phyloP scores from a whole-genome alignment of 1,140 invertebrate species.

The Chlorops oryzae region DNA sequence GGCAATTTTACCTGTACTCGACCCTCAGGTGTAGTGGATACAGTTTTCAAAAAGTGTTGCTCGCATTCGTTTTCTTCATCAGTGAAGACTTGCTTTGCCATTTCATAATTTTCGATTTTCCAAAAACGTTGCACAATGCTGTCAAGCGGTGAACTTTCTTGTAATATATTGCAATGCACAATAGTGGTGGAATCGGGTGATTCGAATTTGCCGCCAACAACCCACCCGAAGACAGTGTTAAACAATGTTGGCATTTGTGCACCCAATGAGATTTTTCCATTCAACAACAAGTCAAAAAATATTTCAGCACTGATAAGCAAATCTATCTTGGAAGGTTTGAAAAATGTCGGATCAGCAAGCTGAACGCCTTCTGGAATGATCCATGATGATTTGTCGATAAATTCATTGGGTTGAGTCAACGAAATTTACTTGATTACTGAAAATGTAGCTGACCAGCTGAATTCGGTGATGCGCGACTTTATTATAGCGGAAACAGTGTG shows the following conservation, averaged over 20 bases:
- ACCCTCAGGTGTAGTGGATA: too few species aligned
- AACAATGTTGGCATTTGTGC: neutral
- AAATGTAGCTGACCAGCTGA: neutral
- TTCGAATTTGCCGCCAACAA: conserved; percentile 2
- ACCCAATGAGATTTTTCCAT: neutral
- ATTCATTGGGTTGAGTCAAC: neutral
- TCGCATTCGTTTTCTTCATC: too few species aligned
- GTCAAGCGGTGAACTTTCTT: too few species aligned
- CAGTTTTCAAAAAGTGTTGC: too few species aligned
- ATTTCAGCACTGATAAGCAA: neutral
- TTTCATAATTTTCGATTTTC: too few species aligned
- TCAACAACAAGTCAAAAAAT: neutral
- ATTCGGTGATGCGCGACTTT: neutral
- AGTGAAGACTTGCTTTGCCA: too few species aligned
- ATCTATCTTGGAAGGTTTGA: conserved; percentile 2
- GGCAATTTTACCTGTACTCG: too few species aligned
- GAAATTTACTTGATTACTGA: conserved; percentile 2
- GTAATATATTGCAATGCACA: too few species aligned
- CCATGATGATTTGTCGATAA: neutral
- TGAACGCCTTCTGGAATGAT: neutral
- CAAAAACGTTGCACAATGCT: too few species aligned
- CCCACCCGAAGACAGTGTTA: conserved; percentile 8
- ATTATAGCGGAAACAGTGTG: neutral
- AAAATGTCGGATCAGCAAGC: neutral
- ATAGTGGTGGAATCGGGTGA: too few species aligned